Percentiles rank a stretch among this genome's conserved stretches.
Evolutionary conservation across 2,113 vertebrate species (phyloP).

Genomic region (Ceratotherium simum): DNA sequence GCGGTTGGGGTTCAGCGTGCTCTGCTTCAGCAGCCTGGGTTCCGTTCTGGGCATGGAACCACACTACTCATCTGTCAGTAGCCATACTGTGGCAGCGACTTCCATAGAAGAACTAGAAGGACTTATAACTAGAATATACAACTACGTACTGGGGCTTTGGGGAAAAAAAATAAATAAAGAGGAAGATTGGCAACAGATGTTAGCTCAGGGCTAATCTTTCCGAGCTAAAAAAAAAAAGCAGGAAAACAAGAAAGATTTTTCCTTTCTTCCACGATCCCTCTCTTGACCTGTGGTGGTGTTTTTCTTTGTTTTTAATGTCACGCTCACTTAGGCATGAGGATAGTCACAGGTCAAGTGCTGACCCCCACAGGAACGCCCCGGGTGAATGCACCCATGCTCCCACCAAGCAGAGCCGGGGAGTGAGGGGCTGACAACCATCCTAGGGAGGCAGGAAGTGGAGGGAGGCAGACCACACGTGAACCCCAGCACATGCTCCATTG

Average conservation of each 20-base stretch:
- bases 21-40: too few species aligned
- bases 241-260: background rate
- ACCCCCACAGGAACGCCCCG: accelerated
- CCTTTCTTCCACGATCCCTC: background rate
- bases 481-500: accelerated
- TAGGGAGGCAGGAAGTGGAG: background rate
- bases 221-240: too few species aligned
- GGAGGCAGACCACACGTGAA: background rate
- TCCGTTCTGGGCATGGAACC: too few species aligned
- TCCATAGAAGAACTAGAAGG: too few species aligned
- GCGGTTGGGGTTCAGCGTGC: too few species aligned
- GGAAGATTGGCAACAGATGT: too few species aligned
- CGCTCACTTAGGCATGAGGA: background rate
- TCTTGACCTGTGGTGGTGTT: background rate
- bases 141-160: too few species aligned
- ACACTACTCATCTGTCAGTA: too few species aligned
- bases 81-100: too few species aligned
- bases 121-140: too few species aligned
- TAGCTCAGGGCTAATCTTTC: too few species aligned
- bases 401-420: accelerated
- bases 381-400: background rate
- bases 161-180: too few species aligned
- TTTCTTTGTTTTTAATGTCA: background rate
- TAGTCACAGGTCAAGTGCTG: background rate
- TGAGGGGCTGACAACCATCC: background rate